Percentiles rank a stretch among this genome's conserved stretches.
Conservation (phyloP, 1,140 invertebrate genomes). For the Anoplophora glabripennis region DNA sequence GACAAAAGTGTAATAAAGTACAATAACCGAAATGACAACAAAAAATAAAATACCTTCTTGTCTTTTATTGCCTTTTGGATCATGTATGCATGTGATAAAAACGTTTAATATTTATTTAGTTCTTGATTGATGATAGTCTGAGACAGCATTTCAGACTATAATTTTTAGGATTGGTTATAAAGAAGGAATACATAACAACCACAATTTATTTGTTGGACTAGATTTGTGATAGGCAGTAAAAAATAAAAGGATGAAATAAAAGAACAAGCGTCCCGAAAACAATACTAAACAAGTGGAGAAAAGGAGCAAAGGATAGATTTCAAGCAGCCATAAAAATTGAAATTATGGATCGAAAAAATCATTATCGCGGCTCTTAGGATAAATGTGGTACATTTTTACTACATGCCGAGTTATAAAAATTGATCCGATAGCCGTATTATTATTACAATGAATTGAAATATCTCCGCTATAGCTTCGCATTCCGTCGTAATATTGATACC, state of each 20-base stretch:
- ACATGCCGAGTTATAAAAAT: conserved; percentile 23
- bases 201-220: no score
- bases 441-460: conserved; percentile 30
- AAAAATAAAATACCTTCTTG: no score
- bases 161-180: no score
- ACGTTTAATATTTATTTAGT: no score
- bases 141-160: no score
- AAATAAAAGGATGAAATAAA: neutral
- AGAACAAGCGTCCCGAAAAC: neutral
- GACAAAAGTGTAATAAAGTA: no score
- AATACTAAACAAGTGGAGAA: conserved; percentile 7
- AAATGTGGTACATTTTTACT: conserved; percentile 25
- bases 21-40: no score
- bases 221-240: neutral
- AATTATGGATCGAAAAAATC: conserved; percentile 33
- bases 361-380: conserved; percentile 26
- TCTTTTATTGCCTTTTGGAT: no score
- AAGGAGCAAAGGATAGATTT: conserved; percentile 21
- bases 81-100: no score
- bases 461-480: neutral
- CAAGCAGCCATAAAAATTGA: conserved; percentile 30
- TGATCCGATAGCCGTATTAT: conserved; percentile 24
- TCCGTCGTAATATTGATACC: no score
- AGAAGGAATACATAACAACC: no score
- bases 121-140: no score